Base-by-base conservation (phyloP, 2,113 vertebrate genomes). In the Elaphurus davidianus region DNA sequence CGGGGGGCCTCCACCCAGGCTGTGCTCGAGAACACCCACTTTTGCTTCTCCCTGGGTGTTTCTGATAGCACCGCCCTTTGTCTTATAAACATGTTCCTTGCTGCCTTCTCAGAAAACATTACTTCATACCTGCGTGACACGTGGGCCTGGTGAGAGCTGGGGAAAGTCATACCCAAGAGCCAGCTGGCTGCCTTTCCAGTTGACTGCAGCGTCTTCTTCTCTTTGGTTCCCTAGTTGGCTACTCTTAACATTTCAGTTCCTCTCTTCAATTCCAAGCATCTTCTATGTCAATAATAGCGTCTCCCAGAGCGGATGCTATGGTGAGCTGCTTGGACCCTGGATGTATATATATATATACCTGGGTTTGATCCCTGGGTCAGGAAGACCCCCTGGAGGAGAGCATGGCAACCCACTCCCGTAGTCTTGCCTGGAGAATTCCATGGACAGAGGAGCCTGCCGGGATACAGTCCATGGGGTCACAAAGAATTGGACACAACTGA, bases 261-360 rank as follows among this genome's bases (percentile, higher is more conserved):
- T 2, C 36, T 87, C n/a, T 82, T 93, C 30, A 36, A 15, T n/a
- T 81, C 62, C 16, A 33, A 25, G 43, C 10, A 3, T 25, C 12
- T 47, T 8, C 30, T 47, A 8, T 8, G 17, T 57, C 52, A 50
- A 6, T 54, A 64, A 82, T 19, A 43, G 40, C 8, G 10, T 52
- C 21, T 91, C 19, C 40, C 0, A 1, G 5, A 19, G 12, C 0
- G 3, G 57, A 30, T 1, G 3, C 27, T n/a, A 8, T 0, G 3
- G 23, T 23, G 47, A 36, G 27, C 15, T 40, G 4, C 17, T 6
- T 40, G 40, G 36, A n/a, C 33, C 2, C 50, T 23, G 47, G 47
- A 50, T 11, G 3, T 47, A 13, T 47, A 54, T 2, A 60, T 25
- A 30, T 6, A 30, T 11, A 30, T 79, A 23, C n/a, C 64, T 21